A percentile compares a stretch with the other conserved stretches of the same genome.
Evolutionary conservation across 35 echinoderm and acorn worm genomes (phyloP).

Genomic region (Lytechinus variegatus): DNA sequence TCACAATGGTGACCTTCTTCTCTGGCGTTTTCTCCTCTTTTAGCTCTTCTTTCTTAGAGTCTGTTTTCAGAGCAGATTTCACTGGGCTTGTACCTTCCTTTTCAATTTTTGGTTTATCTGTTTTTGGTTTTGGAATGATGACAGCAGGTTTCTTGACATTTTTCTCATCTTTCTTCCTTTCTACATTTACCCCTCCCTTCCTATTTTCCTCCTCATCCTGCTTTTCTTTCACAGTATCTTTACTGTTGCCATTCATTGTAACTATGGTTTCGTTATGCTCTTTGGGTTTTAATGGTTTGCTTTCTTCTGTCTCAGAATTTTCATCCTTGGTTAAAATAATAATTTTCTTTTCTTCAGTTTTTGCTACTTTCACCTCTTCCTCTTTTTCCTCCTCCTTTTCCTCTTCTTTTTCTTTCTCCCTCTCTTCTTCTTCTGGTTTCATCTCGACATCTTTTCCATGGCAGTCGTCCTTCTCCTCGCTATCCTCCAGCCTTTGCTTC

Average conservation of each 20-base stretch:
- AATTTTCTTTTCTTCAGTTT: conserved; percentile 22
- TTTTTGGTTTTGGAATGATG: conserved; percentile 22
- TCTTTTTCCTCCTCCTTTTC: conserved; percentile 24
- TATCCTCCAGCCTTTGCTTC: not conserved
- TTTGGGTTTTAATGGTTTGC: conserved; percentile 16
- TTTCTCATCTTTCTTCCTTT: conserved; percentile 12
- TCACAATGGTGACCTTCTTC: conserved; percentile 13
- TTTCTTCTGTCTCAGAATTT: not conserved
- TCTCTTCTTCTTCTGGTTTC: conserved; percentile 32
- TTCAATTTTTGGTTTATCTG: conserved; percentile 13
- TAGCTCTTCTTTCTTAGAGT: conserved; percentile 3
- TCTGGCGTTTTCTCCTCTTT: not conserved
- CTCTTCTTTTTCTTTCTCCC: conserved; percentile 15
- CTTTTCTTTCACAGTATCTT: not conserved
- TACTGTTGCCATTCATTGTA: not conserved
- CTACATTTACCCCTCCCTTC: not conserved
- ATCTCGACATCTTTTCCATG: conserved; percentile 8
- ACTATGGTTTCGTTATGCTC: not conserved
- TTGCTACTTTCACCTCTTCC: conserved; percentile 44
- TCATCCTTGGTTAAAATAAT: not conserved
- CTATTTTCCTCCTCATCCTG: not conserved
- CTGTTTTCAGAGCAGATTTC: not conserved
- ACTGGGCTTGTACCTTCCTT: not conserved
- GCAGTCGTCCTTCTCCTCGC: not conserved
- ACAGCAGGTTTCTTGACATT: not conserved